phyloP scores from a whole-genome alignment of 2,113 vertebrate genomes.

The Tautogolabrus adspersus region DNA sequence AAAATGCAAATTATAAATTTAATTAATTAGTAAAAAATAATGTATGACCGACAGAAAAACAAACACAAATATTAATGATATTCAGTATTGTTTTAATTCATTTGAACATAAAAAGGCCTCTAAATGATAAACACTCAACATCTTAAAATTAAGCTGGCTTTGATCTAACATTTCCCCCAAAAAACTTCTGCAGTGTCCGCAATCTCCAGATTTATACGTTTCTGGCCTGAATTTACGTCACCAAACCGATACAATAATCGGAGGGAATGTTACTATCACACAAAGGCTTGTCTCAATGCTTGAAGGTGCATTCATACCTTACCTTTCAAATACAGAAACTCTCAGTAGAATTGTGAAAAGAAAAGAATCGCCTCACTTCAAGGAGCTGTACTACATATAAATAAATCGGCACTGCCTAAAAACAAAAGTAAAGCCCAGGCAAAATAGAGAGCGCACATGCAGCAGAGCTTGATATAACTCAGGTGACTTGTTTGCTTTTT shows the following conservation, averaged over 20 bases:
- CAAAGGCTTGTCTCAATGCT: constrained; percentile 45
- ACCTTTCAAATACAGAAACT: constrained; percentile 50
- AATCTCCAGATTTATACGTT: neutral
- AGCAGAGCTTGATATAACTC: constrained; percentile 78
- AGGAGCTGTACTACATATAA: constrained; percentile 64
- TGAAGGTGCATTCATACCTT: constrained; percentile 62
- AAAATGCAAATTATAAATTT: neutral
- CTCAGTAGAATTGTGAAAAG: constrained; percentile 70
- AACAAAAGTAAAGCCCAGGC: constrained; percentile 65
- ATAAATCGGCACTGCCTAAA: constrained; percentile 64
- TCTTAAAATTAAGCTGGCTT: neutral
- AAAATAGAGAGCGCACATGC: constrained; percentile 65
- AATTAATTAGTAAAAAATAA: constrained; percentile 21
- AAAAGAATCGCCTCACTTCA: constrained; percentile 63
- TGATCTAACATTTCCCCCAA: neutral
- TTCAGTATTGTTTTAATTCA: constrained; percentile 8
- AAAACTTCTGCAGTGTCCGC: neutral
- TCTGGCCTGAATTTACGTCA: constrained; percentile 44
- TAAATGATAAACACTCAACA: constrained; percentile 1
- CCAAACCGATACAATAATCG: constrained; percentile 53
- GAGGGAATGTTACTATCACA: constrained; percentile 44
- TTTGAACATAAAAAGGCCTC: neutral
- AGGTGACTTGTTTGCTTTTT: constrained; percentile 82
- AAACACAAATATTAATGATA: no score
- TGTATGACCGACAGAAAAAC: neutral